A percentile compares a stretch with the other conserved stretches of the same genome.
These are phyloP conservation scores for Peromyscus leucopus DNA, from an alignment of 2,113 vertebrate genomes.

Conservation along the genomic window DNA sequence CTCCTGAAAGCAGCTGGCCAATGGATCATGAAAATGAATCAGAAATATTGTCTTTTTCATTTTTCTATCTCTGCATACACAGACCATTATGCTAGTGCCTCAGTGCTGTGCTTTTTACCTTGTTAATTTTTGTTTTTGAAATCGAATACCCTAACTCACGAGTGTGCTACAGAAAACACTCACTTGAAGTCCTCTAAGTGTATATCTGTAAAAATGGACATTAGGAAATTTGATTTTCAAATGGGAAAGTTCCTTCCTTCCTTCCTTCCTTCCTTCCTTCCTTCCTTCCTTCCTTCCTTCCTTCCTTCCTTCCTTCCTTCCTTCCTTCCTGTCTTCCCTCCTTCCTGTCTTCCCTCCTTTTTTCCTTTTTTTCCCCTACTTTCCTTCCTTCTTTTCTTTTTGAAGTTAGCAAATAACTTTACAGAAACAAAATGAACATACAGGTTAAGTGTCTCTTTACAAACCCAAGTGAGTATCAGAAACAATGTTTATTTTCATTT, in stretches of 20 bases:
- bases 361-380: not conserved
- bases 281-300: not conserved
- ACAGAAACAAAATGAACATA: not conserved
- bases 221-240: not conserved
- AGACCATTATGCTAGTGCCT: slow-evolving; percentile 80
- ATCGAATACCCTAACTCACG: not conserved
- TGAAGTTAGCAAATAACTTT: slow-evolving; percentile 2
- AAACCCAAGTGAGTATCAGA: not conserved
- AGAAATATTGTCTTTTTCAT: slow-evolving; percentile 75
- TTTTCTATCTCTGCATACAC: slow-evolving; percentile 72
- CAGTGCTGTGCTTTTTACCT: slow-evolving; percentile 70
- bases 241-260: not conserved
- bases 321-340: rapidly evolving
- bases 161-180: slow-evolving; percentile 44
- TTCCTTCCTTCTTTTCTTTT: not conserved
- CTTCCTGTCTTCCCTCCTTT: not conserved
- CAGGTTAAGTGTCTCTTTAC: not conserved
- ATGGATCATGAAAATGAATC: slow-evolving; percentile 87
- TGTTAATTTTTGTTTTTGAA: slow-evolving; percentile 24
- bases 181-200: slow-evolving; percentile 11
- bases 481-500: not conserved
- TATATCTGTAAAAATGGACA: not conserved
- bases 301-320: not conserved
- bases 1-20: slow-evolving; percentile 86
- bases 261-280: not conserved